Evolutionary conservation across 2,888 invertebrate species (phyloP).

Genomic region (Heliothis peltigera): DNA sequence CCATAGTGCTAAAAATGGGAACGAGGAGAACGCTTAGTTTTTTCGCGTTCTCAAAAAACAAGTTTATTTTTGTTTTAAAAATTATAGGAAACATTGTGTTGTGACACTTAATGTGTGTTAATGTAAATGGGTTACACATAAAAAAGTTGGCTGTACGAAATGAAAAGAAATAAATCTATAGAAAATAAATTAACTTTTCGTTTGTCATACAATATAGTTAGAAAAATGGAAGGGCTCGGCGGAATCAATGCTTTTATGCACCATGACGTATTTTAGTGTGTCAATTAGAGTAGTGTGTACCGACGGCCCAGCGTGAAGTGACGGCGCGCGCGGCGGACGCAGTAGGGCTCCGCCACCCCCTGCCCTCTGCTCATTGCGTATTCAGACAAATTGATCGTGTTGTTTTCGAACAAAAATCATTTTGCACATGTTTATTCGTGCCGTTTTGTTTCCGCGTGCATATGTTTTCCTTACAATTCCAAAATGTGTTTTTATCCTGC

Average conservation of each 20-base stretch:
- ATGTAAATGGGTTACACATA: neutral
- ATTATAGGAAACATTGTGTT: too few relatives aligned
- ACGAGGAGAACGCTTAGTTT: too few relatives aligned
- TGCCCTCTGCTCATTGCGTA: constrained; percentile 71
- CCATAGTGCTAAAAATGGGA: too few relatives aligned
- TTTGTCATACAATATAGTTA: constrained; percentile 49
- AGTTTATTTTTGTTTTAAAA: too few relatives aligned
- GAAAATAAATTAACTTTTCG: constrained; percentile 50
- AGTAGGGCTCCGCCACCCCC: constrained; percentile 63
- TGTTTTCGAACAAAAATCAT: constrained; percentile 74
- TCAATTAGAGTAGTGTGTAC: constrained; percentile 88
- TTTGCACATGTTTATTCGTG: constrained; percentile 69
- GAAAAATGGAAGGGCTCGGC: constrained; percentile 67
- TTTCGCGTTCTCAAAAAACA: too few relatives aligned
- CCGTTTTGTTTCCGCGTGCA: constrained; percentile 63
- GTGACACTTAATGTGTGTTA: too few relatives aligned
- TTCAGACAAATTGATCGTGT: constrained; percentile 78
- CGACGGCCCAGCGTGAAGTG: constrained; percentile 83
- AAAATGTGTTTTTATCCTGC: constrained; percentile 37
- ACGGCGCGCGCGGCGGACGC: constrained; percentile 71
- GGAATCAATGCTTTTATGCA: constrained; percentile 74
- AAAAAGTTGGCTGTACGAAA: constrained; percentile 14
- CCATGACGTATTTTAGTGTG: constrained; percentile 86
- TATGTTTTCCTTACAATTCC: constrained; percentile 59
- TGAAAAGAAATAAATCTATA: constrained; percentile 21